Evolutionary conservation across 2,888 invertebrate genomes (phyloP).

Genomic region (Charanyca ferruginea): DNA sequence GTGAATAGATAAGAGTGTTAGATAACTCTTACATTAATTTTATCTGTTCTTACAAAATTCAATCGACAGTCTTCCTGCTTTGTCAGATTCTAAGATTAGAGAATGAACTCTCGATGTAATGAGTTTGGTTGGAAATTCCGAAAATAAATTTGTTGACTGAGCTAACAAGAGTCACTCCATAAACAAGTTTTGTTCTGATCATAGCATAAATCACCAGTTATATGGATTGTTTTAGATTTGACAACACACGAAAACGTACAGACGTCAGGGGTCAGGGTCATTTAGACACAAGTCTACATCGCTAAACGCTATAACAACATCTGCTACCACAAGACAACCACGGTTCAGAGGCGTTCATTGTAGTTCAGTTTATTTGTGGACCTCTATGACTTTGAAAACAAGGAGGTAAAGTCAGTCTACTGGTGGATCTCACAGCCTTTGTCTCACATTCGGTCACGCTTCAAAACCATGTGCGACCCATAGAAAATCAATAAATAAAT

Average conservation of each 20-base stretch:
- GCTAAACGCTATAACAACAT: constrained; percentile 25
- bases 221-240: constrained; percentile 6
- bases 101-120: constrained; percentile 1
- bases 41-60: constrained; percentile 36
- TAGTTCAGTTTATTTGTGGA: constrained; percentile 15
- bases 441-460: constrained; percentile 33
- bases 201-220: neutral
- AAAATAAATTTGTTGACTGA: constrained; percentile 4
- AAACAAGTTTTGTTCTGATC: constrained; percentile 2
- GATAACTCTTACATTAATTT: constrained; percentile 47
- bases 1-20: constrained; percentile 39
- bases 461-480: constrained; percentile 17
- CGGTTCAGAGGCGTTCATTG: constrained; percentile 6
- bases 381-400: constrained; percentile 14
- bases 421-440: neutral
- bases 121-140: neutral
- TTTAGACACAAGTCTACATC: constrained; percentile 8
- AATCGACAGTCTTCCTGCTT: constrained; percentile 29
- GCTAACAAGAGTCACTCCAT: constrained; percentile 6
- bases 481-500: constrained; percentile 47
- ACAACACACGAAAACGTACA: constrained; percentile 5
- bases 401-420: constrained; percentile 3
- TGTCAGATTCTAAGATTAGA: constrained; percentile 2
- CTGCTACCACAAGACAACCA: neutral
- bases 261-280: constrained; percentile 6